A percentile compares a stretch with the other conserved stretches of the same genome.
Conservation (phyloP, 2,113 vertebrate species). For the Phrynocephalus versicolor region DNA sequence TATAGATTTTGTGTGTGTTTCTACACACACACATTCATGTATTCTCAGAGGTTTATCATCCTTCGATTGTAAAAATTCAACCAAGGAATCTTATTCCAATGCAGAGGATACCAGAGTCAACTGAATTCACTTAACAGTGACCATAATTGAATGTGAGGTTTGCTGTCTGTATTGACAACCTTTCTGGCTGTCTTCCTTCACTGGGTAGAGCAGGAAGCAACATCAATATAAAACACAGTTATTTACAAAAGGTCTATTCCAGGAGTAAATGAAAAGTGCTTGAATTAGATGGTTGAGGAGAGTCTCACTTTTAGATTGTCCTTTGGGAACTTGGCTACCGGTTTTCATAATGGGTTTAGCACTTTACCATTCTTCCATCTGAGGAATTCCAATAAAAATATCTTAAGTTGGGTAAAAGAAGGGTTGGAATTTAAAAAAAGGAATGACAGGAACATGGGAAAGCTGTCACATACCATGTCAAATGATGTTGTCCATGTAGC, state of each 20-base stretch:
- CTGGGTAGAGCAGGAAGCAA: slow-evolving; percentile 39
- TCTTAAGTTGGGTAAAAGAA: too few relatives aligned
- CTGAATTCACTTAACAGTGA: slow-evolving; percentile 31
- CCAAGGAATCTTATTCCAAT: slow-evolving; percentile 32
- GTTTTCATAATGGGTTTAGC: too few relatives aligned
- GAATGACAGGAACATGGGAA: neutral
- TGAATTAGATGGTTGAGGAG: too few relatives aligned
- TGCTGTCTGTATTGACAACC: slow-evolving; percentile 44
- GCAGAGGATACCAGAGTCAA: slow-evolving; percentile 40
- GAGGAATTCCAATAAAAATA: too few relatives aligned
- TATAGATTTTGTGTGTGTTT: neutral
- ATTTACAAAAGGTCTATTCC: too few relatives aligned
- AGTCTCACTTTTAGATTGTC: too few relatives aligned
- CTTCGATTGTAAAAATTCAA: neutral
- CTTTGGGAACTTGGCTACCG: too few relatives aligned
- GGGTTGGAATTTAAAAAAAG: neutral
- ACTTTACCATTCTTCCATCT: too few relatives aligned
- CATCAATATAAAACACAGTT: slow-evolving; percentile 32
- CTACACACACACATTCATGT: neutral
- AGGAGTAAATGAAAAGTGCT: too few relatives aligned
- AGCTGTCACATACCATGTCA: neutral
- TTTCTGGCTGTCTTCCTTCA: slow-evolving; percentile 43
- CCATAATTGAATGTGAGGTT: slow-evolving; percentile 61
- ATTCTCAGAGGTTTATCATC: neutral
- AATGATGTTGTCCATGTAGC: neutral